Evolutionary conservation across 2,888 invertebrate species (phyloP), one percentile per base, ranked within the genome.

Genomic region (Imbricaverruca yamaguchii): DNA sequence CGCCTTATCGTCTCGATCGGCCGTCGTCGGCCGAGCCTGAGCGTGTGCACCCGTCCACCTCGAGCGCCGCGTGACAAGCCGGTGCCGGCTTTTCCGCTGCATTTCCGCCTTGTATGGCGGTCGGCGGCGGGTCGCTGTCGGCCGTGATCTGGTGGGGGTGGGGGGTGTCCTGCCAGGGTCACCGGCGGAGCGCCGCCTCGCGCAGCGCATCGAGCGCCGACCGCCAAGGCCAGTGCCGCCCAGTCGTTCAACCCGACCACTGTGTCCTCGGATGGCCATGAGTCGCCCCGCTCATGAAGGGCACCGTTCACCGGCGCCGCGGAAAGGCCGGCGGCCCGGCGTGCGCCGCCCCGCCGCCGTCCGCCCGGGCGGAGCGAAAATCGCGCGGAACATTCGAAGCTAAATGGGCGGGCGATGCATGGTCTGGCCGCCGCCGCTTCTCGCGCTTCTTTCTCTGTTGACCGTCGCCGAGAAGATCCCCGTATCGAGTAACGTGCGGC

Each of bases 241-340:
- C 74, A 74, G 74, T 74, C 74, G 74, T 74, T 74, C 74, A 74
- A 74, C 74, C 74, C 74, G 74, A 18, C 18, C 74, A 74, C 53
- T 74, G 53, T 74, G 74, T 55, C 74, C 74, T 74, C 74, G 3
- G 74, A 80, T 80, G 83, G 77, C 81, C 83, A 69, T 82, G 81
- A 84, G 81, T 83, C 83, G 83, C 83, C 84, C 84, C 84, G 84
- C 85, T 84, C 84, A 83, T 84, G 83, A 82, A 84, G 83, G 81
- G 63, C 82, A 81, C 82, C 82, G 82, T 82, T 83, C 80, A 81
- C 81, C 81, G 81, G 82, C 81, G 80, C 77, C 80, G 80, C 67
- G 82, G 80, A 80, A 25, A 61, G 81, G 61, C 81, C 82, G 59
- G 80, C 81, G 83, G 82, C 82, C 83, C 83, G 83, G 82, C 84